Base-by-base conservation (phyloP, 2,797 vertebrate species). In the Eremophila alpestris region DNA sequence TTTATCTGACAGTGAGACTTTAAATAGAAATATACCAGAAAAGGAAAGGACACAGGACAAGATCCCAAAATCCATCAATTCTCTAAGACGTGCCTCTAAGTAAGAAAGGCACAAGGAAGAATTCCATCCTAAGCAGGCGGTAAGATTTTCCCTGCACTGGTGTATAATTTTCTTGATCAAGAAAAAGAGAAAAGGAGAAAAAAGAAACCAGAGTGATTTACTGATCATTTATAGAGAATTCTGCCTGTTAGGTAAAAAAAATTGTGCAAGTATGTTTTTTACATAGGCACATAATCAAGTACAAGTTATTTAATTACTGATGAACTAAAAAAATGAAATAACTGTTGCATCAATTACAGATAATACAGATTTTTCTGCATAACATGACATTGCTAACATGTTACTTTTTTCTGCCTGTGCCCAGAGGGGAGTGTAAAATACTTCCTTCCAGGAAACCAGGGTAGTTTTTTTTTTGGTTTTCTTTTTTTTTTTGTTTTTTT, bases 1-100 rank as follows among this genome's bases (percentile, higher is more conserved):
- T 93, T 88, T 69, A 59, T 65, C 58, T 81, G 69, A 22, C 38
- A 79, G 36, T 34, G 62, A 75, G 65, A 40, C 48, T 81, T 93
- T 67, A 94, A 90, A 90, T 70, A 93, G 83, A 95, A 91, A 86
- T 84, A 76, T 5, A 81, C 36, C 29, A 56, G 73, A 55, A 93
- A 93, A 81, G 19, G 79, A 89, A 86, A 75, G 36, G 78, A 92
- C 69, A 75, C 14, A 79, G 65, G 82, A 91, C 30, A 93, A 88
- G 63, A 83, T 78, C 43, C 38, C 38, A 30, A 90, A 87, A 52
- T 67, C 41, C 40, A 69, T 56, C 34, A 67, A 4, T 73, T 83
- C 55, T 76, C 48, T 54, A 38, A 91, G 75, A 60, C 20, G 70
- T n/a, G 9, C 34, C 22, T 46, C 23, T 40, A 46, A 36, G 62